Base-by-base conservation (phyloP, 1,140 invertebrate species). In the Drosophila sturtevanti region DNA sequence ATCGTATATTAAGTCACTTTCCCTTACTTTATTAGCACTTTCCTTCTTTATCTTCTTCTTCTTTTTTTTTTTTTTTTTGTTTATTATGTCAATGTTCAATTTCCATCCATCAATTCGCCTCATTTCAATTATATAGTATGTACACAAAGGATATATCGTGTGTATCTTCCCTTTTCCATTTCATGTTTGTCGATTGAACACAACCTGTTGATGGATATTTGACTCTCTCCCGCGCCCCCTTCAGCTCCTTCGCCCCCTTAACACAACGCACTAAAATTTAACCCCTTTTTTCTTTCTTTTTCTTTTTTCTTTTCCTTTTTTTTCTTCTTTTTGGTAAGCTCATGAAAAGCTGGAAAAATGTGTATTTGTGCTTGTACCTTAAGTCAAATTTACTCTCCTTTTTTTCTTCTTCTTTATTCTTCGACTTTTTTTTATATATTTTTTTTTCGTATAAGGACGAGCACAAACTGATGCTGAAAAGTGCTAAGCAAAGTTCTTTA, bases 201-300 rank as follows among this genome's bases (percentile, higher is more conserved):
- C 41, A 82, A 86, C 82, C 82, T 86, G 81, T 86, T 86, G 81
- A 86, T 69, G 68, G 72, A 75, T 70, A 63, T 67, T 64, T 67
- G n/a, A n/a, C n/a, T n/a, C n/a, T n/a, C n/a, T n/a, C n/a, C n/a
- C n/a, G n/a, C n/a, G n/a, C n/a, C n/a, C n/a, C n/a, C n/a, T n/a
- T n/a, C n/a, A n/a, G n/a, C n/a, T n/a, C n/a, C n/a, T n/a, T n/a
- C n/a, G 31, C 21, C 34, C 21, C 52, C 35, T 82, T 41, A 31
- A 44, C 22, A 73, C 48, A 21, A 44, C 14, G 31, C 27, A 31
- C 16, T 12, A 52, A 58, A 75, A 34, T 54, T 58, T 67, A 69
- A 65, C 27, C 41, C 24, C 54, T 27, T 59, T 38, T 34, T 69
- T 27, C 18, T 51, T 52, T n/a, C n/a, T n/a, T n/a, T n/a, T n/a